Evolutionary conservation across 1,140 invertebrate species (phyloP).

Genomic region (Polypedilum pembai): DNA sequence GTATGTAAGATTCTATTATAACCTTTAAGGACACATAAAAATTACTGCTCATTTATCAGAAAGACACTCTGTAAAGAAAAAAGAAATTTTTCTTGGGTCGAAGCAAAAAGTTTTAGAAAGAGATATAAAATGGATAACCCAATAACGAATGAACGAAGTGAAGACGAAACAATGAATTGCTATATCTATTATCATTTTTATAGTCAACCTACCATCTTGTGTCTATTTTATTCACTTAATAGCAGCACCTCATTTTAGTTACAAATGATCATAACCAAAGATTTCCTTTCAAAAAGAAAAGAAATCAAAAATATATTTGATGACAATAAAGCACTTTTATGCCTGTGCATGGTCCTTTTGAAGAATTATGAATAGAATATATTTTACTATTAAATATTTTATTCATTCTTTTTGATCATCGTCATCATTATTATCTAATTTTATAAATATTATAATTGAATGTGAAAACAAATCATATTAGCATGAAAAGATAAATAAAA

Average conservation of each 20-base stretch:
- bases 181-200: slow-evolving; percentile 15
- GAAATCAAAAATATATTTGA: too few relatives aligned
- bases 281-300: background rate
- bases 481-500: too few relatives aligned
- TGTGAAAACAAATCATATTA: too few relatives aligned
- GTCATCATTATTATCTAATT: too few relatives aligned
- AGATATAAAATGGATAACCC: background rate
- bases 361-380: too few relatives aligned
- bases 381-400: too few relatives aligned
- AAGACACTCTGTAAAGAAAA: background rate
- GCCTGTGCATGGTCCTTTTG: too few relatives aligned
- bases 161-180: background rate
- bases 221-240: background rate
- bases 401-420: too few relatives aligned
- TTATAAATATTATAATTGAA: too few relatives aligned
- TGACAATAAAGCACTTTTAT: too few relatives aligned
- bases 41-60: slow-evolving; percentile 11
- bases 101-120: background rate
- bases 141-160: background rate
- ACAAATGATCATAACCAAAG: background rate
- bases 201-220: background rate
- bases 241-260: slow-evolving; percentile 24
- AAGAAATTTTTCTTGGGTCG: background rate
- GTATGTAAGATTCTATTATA: background rate
- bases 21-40: slow-evolving; percentile 15